Base-by-base conservation (phyloP, 1,140 invertebrate species). In the Dinoponera quadriceps region DNA sequence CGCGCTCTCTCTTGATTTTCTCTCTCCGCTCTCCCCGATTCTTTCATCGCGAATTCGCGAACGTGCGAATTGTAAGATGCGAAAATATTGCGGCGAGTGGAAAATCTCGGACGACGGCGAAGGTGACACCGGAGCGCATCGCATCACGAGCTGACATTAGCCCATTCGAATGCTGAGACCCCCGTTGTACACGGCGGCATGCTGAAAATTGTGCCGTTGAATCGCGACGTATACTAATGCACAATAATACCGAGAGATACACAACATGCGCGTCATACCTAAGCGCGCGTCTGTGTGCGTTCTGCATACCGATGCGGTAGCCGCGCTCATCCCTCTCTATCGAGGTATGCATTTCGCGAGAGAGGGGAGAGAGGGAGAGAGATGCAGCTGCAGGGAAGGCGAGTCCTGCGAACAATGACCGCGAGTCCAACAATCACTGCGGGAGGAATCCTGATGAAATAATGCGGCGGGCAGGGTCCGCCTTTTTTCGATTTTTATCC, bases 251-350 rank as follows among this genome's bases (percentile, higher is more conserved):
- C 38, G 75, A 29, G 75, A 29, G 33, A 80, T 80, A 80, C 57
- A 71, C 75, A 80, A 80, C 65, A 80, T 80, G 65, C 63, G 51
- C 75, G 65, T 71, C 75, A 80, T 80, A 80, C 65, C 75, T 57
- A 71, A 71, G 75, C 75, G 75, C 75, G 65, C 63, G 54, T 80
- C 65, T 69, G 75, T 57, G 75, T 80, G 75, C 75, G 54, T 66
- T 16, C 33, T 48, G 75, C 75, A 80, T 80, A 38, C 75, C 75
- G 33, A 80, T 80, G 75, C 51, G 75, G 75, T 80, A 80, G 75
- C 75, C 49, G 33, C 54, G 68, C 75, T 57, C 69, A 65, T 65
- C 75, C 57, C 33, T 48, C 75, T 3, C 22, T 48, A 57, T 80
- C 65, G 75, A 80, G 75, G 51, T 80, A 80, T 80, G 75, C 75